Evolutionary conservation across 2,113 vertebrate genomes (phyloP).

Genomic region (Aptenodytes forsteri): DNA sequence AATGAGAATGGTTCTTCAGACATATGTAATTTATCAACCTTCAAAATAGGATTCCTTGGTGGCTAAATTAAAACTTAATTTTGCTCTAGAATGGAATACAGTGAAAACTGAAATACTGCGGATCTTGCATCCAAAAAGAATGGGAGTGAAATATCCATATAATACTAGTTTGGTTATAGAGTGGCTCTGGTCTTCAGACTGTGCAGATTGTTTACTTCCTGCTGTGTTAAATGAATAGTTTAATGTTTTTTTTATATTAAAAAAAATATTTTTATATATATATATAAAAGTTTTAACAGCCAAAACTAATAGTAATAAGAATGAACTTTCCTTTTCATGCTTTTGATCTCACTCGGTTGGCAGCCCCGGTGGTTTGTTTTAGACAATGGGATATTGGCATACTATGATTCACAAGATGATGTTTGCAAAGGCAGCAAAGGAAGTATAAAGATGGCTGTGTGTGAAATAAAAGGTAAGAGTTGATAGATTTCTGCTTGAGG

Average conservation of each 20-base stretch:
- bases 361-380: constrained; percentile 88
- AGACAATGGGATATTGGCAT: constrained; percentile 86
- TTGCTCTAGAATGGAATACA: neutral
- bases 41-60: neutral
- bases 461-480: constrained; percentile 86
- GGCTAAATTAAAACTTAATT: neutral
- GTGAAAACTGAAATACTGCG: neutral
- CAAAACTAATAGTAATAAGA: neutral
- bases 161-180: neutral
- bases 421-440: constrained; percentile 88
- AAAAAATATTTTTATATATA: too few relatives aligned
- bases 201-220: neutral
- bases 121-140: neutral
- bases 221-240: neutral
- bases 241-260: neutral
- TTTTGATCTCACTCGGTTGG: constrained; percentile 77
- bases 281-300: neutral
- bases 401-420: constrained; percentile 87
- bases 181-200: neutral
- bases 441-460: constrained; percentile 88
- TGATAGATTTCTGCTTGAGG: neutral
- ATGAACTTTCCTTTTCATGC: neutral
- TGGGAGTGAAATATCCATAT: neutral
- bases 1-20: neutral
- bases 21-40: neutral